phyloP scores from a whole-genome alignment of 2,888 invertebrate species.

The Calameuta idolon region DNA sequence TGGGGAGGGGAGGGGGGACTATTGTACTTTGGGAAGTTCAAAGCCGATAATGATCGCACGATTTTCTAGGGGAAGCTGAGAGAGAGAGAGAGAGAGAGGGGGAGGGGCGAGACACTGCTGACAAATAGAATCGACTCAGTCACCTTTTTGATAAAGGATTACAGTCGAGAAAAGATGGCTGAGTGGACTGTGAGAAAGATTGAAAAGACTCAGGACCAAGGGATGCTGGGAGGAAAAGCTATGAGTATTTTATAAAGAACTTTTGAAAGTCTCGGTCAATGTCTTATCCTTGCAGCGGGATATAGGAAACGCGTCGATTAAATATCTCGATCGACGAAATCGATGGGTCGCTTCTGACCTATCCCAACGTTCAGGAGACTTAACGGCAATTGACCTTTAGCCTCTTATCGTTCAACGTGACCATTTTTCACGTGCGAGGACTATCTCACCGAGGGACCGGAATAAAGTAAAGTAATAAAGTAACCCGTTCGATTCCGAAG shows the following conservation, averaged over 20 bases:
- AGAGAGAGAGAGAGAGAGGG: background rate
- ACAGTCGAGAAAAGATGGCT: constrained; percentile 26
- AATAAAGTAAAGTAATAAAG: background rate
- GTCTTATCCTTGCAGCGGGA: constrained; percentile 23
- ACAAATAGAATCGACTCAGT: constrained; percentile 44
- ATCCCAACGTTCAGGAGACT: background rate
- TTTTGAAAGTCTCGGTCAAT: constrained; percentile 17
- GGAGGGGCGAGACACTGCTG: constrained; percentile 27
- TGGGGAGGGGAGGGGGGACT: background rate
- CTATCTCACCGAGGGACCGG: background rate
- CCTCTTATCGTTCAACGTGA: background rate
- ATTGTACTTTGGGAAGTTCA: constrained; percentile 21
- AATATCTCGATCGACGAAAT: background rate
- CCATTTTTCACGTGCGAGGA: background rate
- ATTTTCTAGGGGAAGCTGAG: constrained; percentile 33
- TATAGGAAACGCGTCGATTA: background rate
- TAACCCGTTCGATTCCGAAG: background rate
- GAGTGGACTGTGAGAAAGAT: background rate
- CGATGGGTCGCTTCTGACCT: background rate
- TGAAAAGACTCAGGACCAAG: background rate
- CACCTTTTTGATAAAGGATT: constrained; percentile 45
- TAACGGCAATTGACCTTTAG: background rate
- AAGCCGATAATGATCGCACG: constrained; percentile 39
- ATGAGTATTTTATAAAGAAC: constrained; percentile 34
- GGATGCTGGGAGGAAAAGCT: background rate